A percentile compares a stretch with the other conserved stretches of the same genome.
These are phyloP conservation scores for Botia kubotai DNA, from an alignment of 2,797 vertebrate genomes.

Conservation along the genomic window DNA sequence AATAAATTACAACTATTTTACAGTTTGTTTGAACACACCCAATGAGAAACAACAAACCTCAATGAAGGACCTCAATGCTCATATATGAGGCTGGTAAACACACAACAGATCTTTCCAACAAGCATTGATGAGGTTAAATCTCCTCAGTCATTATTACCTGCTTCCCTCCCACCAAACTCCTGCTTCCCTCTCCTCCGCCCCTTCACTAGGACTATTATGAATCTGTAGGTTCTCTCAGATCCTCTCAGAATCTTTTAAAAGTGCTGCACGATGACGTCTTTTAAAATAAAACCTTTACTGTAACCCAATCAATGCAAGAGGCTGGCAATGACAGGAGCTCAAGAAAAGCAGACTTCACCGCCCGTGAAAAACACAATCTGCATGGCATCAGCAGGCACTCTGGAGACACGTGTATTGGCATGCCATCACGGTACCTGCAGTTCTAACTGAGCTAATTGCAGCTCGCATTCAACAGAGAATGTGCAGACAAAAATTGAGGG, in stretches of 20 bases:
- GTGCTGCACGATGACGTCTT: slow-evolving; percentile 27
- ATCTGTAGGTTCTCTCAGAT: slow-evolving; percentile 25
- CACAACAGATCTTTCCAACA: slow-evolving; percentile 20
- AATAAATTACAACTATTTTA: too few relatives aligned
- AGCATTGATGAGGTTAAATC: not conserved
- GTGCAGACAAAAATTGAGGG: slow-evolving; percentile 63
- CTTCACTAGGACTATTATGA: slow-evolving; percentile 27
- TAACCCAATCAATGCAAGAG: slow-evolving; percentile 56
- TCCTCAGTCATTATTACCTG: slow-evolving; percentile 31
- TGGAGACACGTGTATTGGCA: slow-evolving; percentile 68
- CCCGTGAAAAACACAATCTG: slow-evolving; percentile 57
- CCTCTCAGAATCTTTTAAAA: slow-evolving; percentile 38
- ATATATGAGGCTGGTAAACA: not conserved
- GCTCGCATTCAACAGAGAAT: slow-evolving; percentile 58
- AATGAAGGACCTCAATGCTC: too few relatives aligned
- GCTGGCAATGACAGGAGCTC: slow-evolving; percentile 46
- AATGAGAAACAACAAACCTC: too few relatives aligned
- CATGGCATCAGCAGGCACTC: slow-evolving; percentile 56
- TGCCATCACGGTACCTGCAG: slow-evolving; percentile 62
- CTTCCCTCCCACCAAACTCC: slow-evolving; percentile 13
- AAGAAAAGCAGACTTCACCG: slow-evolving; percentile 63
- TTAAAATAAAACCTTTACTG: slow-evolving; percentile 47
- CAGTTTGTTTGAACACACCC: too few relatives aligned
- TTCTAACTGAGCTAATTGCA: slow-evolving; percentile 73
- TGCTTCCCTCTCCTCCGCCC: not conserved